Base-by-base conservation (phyloP, 2,797 vertebrate species). In the Tympanoctomys barrerae region DNA sequence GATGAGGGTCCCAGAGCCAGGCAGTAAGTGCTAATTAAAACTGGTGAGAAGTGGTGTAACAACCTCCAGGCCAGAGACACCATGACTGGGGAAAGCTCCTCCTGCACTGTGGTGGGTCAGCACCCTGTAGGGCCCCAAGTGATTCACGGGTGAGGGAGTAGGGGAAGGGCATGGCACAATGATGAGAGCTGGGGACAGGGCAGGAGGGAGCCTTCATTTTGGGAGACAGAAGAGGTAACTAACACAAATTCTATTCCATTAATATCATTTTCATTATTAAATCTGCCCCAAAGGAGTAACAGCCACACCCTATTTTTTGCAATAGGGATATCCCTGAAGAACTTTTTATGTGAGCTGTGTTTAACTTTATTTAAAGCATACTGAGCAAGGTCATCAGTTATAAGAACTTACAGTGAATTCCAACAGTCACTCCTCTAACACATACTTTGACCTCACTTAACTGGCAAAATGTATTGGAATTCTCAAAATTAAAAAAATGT, bases 191-290 rank as follows among this genome's bases (percentile, higher is more conserved):
- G 3, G 21, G 7, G 22, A 31, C 54, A 57, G 14, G 21, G 22
- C 19, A 26, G 19, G n/a, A 18, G 21, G 0, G 7, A 24, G 1
- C 4, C 49, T 9, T 42, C 8, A 24, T 1, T 5, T 49, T 19
- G 2, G 36, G 61, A 73, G 33, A 8, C 19, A 6, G 1, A 0
- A 0, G 49, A 1, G 24, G 77, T 14, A 31, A 36, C 71, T n/a
- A 12, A 52, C 2, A 46, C 1, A 78, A 7, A 31, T 10, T 62
- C 54, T 24, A 33, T 5, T 49, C 57, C 22, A 9, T 5, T 14
- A 1, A 0, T 16, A 0, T 0, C 24, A 31, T 22, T 10, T 31
- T 59, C 46, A 54, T 7, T 16, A 77, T 19, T 36, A 19, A 36
- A 62, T 59, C 71, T 71, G 49, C 21, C 24, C 39, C n/a, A 39